Conservation (phyloP, 2,113 vertebrate species). For the Sapayoa aenigma region DNA sequence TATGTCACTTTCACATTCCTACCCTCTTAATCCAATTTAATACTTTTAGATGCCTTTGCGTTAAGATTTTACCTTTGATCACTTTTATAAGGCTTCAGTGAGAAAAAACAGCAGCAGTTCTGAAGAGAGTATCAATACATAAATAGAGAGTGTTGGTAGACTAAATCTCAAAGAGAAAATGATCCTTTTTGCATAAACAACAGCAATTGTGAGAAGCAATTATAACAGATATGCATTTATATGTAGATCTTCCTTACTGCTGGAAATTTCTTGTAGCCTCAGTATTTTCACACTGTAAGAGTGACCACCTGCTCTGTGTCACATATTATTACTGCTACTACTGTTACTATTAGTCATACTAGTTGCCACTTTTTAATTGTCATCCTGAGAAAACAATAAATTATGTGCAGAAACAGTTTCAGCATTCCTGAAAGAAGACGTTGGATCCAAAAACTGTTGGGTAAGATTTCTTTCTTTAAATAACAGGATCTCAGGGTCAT, state of each 20-base stretch:
- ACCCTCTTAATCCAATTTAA: background rate
- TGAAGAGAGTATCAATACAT: background rate
- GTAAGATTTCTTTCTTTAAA: background rate
- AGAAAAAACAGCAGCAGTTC: background rate
- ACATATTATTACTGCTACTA: background rate
- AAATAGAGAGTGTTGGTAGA: background rate
- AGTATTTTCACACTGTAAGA: background rate
- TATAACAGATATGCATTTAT: background rate
- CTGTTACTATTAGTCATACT: background rate
- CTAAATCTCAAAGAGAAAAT: background rate
- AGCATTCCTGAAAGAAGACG: background rate
- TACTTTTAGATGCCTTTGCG: background rate
- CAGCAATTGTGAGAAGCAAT: background rate
- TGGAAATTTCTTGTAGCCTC: background rate
- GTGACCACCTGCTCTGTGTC: background rate
- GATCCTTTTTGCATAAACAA: background rate
- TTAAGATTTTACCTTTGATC: background rate
- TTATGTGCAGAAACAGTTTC: background rate
- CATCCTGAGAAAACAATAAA: background rate
- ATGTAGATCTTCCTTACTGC: background rate
- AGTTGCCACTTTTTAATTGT: background rate
- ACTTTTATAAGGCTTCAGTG: background rate
- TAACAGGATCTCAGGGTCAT: fast-evolving
- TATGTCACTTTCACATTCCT: background rate
- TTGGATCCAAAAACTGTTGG: background rate